Conservation (phyloP, 2,113 vertebrate species). For the Pavo muticus region DNA sequence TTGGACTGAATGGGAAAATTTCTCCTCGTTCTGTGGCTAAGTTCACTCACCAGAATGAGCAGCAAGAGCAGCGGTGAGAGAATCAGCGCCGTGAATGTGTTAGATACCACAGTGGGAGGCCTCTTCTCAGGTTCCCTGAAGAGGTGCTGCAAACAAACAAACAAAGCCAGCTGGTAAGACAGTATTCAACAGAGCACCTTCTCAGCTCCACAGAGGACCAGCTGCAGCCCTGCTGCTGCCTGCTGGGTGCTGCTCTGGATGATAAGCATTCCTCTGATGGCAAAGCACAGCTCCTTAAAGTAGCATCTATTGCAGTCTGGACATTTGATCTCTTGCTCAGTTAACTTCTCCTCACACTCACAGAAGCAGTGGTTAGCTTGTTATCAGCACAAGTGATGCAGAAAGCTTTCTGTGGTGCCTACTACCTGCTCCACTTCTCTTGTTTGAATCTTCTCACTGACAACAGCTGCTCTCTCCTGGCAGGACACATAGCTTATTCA, state of each 20-base stretch:
- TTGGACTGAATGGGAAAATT: not conserved
- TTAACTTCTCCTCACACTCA: not conserved
- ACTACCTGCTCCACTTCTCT: not conserved
- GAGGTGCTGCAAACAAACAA: slow-evolving; percentile 84
- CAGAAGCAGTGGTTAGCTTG: not conserved
- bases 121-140: slow-evolving; percentile 99
- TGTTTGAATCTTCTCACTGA: not conserved
- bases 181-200: not conserved
- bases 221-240: not conserved
- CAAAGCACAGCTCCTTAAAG: not conserved
- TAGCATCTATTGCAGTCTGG: not conserved
- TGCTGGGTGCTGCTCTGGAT: not conserved
- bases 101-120: slow-evolving; percentile 94
- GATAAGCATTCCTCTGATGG: not conserved
- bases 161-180: not conserved
- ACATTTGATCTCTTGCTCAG: not conserved
- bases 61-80: slow-evolving; percentile 93
- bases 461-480: not conserved
- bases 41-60: slow-evolving; percentile 90
- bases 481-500: not conserved
- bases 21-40: not conserved
- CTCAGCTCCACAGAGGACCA: not conserved
- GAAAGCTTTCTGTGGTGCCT: not conserved
- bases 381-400: not conserved
- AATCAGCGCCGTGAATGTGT: slow-evolving; percentile 92